Evolutionary conservation across 2,797 vertebrate species (phyloP), one percentile per base, ranked within the genome.

Genomic region (Chelon auratus): DNA sequence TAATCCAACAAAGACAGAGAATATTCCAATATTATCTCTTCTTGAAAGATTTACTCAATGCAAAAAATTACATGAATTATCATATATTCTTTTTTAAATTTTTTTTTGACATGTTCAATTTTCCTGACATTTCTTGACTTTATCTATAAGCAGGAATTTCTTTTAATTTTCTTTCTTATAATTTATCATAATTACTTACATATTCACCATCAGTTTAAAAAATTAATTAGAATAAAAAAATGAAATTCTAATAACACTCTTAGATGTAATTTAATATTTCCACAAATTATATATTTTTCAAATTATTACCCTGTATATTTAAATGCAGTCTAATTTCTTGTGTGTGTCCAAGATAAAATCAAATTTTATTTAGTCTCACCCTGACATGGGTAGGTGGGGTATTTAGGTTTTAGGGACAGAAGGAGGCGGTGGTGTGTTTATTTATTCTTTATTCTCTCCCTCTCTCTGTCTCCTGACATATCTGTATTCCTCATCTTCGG

Each of bases 401-500:
- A 63, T 45, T 65, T 53, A 45, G 62, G 82, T 67, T 74, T 71
- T 72, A 45, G 57, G 75, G 62, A 75, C 50, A 59, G 50, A 52
- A 33, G 26, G 60, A 70, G 50, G 71, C 67, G 57, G 65, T 9
- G 4, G 24, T 72, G 70, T 75, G 68, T 82, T 89, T 87, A 68
- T 92, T 92, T 89, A 68, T 91, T 87, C 84, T 87, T 79, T 73
- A 78, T 78, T 80, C 64, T 75, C 58, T 57, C 50, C 60, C 48
- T 50, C 59, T 65, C 42, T 81, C 63, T 65, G 60, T 87, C 87
- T 87, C 66, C 63, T 83, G 88, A 89, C 77, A 80, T 90, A 87
- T 91, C 77, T 82, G 80, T 80, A 63, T 87, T 75, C 33, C 70
- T 89, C 76, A 85, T 89, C 77, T 84, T 83, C 78, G 77, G 62